Evolutionary conservation across 2,113 vertebrate species (phyloP).

Genomic region (Pangasianodon gigas): DNA sequence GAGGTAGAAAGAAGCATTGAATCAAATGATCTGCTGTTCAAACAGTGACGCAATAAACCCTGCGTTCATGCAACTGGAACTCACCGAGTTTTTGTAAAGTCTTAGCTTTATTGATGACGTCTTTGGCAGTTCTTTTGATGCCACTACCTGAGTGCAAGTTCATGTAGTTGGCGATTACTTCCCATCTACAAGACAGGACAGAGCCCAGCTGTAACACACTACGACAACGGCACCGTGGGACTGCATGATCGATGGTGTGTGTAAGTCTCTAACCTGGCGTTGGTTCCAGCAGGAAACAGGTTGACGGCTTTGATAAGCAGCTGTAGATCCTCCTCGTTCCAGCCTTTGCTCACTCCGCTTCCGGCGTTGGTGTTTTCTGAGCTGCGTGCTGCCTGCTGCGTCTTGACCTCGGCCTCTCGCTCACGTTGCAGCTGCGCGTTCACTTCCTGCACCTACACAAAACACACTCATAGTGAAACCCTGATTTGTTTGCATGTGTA

Average conservation of each 20-base stretch:
- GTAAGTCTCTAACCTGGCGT: constrained; percentile 81
- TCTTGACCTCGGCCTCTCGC: constrained; percentile 88
- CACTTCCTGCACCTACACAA: constrained; percentile 86
- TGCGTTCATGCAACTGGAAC: background rate
- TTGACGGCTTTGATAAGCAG: constrained; percentile 98
- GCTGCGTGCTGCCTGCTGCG: constrained; percentile 82
- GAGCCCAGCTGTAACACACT: background rate
- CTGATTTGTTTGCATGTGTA: background rate
- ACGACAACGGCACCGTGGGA: no score
- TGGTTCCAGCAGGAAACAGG: constrained; percentile 96
- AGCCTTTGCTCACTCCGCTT: constrained; percentile 82
- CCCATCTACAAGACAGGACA: constrained; percentile 80
- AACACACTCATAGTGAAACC: constrained; percentile 20
- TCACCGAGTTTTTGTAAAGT: constrained; percentile 94
- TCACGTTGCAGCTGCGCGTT: constrained; percentile 89
- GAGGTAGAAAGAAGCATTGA: background rate
- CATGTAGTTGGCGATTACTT: constrained; percentile 98
- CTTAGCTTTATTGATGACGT: constrained; percentile 97
- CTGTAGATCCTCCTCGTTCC: constrained; percentile 95
- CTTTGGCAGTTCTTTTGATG: constrained; percentile 91
- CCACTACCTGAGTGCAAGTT: constrained; percentile 91
- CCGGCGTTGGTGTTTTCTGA: constrained; percentile 83
- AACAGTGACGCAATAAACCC: background rate
- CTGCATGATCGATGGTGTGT: background rate
- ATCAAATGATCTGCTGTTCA: background rate